Evolutionary conservation across 2,797 vertebrate genomes (phyloP).

Genomic region (Alectoris magna): DNA sequence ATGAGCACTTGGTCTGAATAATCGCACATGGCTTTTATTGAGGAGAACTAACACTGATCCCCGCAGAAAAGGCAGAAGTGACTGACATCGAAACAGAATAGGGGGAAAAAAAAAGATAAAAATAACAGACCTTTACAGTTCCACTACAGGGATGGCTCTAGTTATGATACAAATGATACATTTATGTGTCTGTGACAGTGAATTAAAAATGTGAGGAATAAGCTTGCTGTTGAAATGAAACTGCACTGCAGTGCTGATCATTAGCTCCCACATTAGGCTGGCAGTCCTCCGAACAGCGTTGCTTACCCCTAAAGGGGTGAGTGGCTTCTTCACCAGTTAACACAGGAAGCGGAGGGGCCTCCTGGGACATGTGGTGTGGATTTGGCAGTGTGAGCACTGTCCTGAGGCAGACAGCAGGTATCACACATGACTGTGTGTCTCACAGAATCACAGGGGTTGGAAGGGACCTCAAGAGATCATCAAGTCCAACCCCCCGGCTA

Average conservation of each 20-base stretch:
- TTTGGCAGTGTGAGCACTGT: background rate
- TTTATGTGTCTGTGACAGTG: background rate
- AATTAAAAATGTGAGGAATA: constrained; percentile 30
- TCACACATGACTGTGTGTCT: background rate
- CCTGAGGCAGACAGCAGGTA: background rate
- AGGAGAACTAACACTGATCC: background rate
- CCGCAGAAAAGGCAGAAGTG: background rate
- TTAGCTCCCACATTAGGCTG: background rate
- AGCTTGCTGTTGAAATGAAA: background rate
- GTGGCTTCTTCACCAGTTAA: background rate
- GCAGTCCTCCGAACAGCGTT: background rate
- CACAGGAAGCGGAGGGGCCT: background rate
- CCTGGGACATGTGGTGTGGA: background rate
- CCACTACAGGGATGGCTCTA: background rate
- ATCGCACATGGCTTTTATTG: background rate
- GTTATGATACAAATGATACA: background rate
- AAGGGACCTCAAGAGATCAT: no score
- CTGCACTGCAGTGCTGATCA: accelerated
- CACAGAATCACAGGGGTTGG: background rate
- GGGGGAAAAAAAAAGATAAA: accelerated
- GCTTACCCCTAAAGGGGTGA: accelerated
- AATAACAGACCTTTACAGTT: background rate
- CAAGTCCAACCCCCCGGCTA: no score
- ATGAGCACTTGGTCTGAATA: background rate
- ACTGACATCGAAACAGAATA: background rate